Base-by-base conservation (phyloP, 53 echinoderm and acorn worm genomes). In the Antedon mediterranea region DNA sequence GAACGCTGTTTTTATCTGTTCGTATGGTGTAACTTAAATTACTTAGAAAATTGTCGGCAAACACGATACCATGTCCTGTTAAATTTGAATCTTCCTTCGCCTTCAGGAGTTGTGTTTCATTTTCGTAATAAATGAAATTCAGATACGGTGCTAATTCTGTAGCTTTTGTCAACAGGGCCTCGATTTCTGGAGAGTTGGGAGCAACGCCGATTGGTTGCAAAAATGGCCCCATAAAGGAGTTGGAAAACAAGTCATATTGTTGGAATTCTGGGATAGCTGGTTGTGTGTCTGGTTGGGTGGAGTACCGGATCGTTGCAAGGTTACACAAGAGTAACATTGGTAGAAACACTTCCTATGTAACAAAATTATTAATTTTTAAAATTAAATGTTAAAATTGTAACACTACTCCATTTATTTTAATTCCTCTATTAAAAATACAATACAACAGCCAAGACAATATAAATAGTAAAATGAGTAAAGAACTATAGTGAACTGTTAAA, bases 11-110 rank as follows among this genome's bases (percentile, higher is more conserved):
- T 23, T 41, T 88, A 4, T 80, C 41, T 30, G 81, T 78, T 33
- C 90, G 74, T 43, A 90, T 88, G 27, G 80, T 75, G 75, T 88
- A 83, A 7, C 77, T 75, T 75, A 90, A 34, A 73, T 88, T 77
- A 18, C 76, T 27, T 2, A 85, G 85, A 71, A 84, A 87, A 30
- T 82, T 83, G 11, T 72, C 85, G 8, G 32, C 42, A 28, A 90
- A 90, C 9, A 90, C 81, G 15, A 90, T n/a, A 11, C 77, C 90
- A 29, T 76, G 20, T 31, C 76, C 34, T 41, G 88, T 71, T 31
- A 33, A 5, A 28, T 42, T 71, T 4, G 14, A 20, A 0, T 76
- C 43, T 31, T 74, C 42, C 31, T 83, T 78, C 27, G 78, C 78
- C 0, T 77, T 80, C 9, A 34, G 75, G 26, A 80, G 41, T 34